Percentiles rank a stretch among this genome's conserved stretches.
phyloP scores from a whole-genome alignment of 1,140 invertebrate species.

The Drosophila nasuta region DNA sequence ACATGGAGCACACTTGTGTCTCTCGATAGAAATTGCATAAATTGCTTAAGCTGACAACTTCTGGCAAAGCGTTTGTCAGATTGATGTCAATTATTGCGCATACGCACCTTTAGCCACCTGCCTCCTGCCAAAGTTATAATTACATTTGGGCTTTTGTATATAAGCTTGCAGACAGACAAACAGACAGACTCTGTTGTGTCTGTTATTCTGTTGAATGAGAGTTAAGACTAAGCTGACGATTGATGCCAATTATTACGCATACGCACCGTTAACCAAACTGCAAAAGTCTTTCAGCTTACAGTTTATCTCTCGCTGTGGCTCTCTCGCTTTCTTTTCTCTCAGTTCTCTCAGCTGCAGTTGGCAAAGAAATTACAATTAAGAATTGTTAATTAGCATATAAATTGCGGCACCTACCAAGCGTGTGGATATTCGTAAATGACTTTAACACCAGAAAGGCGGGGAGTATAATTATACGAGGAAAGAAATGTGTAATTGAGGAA shows the following conservation, averaged over 20 bases:
- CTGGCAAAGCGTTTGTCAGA: constrained; percentile 7
- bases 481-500: not conserved
- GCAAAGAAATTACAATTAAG: constrained; percentile 60
- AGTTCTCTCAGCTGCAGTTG: constrained; percentile 6
- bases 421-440: constrained; percentile 30
- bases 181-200: too few relatives aligned
- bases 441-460: constrained; percentile 58
- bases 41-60: constrained; percentile 14
- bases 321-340: not conserved
- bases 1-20: not conserved
- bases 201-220: constrained; percentile 1
- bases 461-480: not conserved
- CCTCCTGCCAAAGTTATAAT: not conserved
- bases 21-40: constrained; percentile 2
- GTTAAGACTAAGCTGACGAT: constrained; percentile 15
- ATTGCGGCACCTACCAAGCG: constrained; percentile 48
- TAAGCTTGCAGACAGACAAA: not conserved
- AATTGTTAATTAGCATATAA: constrained; percentile 79
- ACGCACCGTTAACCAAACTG: constrained; percentile 2
- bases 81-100: constrained; percentile 14
- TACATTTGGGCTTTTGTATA: constrained; percentile 5
- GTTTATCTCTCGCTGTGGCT: not conserved
- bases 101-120: not conserved
- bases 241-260: constrained; percentile 14
- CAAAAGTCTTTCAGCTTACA: not conserved